These are phyloP conservation scores for Physocephala rufipes DNA, from an alignment of 2,888 invertebrate genomes.

Conservation along the genomic window DNA sequence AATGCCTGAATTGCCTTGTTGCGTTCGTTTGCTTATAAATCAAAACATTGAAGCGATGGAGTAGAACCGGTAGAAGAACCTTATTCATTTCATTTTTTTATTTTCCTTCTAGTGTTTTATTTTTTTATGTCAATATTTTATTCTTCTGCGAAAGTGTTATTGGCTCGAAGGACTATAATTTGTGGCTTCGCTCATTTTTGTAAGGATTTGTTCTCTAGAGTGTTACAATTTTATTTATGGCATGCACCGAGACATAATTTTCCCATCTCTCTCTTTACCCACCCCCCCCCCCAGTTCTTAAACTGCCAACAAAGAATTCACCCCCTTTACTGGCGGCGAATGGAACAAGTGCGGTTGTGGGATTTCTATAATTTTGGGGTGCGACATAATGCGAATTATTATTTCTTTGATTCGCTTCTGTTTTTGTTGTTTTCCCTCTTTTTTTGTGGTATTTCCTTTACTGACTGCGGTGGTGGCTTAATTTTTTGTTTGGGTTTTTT, in stretches of 20 bases:
- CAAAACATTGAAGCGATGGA: slow-evolving; percentile 13
- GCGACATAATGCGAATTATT: slow-evolving; percentile 50
- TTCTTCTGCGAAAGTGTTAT: slow-evolving; percentile 21
- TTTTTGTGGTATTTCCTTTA: slow-evolving; percentile 28
- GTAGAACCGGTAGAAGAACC: slow-evolving; percentile 18
- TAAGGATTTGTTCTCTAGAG: slow-evolving; percentile 48
- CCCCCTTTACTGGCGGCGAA: slow-evolving; percentile 29
- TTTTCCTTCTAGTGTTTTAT: too few species aligned
- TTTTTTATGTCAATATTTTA: too few species aligned
- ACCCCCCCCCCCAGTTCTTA: slow-evolving; percentile 33
- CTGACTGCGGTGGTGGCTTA: slow-evolving; percentile 30
- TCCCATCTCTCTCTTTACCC: neutral
- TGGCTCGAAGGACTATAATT: slow-evolving; percentile 35
- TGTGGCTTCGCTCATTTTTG: slow-evolving; percentile 28
- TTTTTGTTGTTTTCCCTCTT: slow-evolving; percentile 37
- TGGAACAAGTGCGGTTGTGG: slow-evolving; percentile 49
- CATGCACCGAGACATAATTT: slow-evolving; percentile 39
- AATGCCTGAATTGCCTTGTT: neutral
- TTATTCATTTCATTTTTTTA: slow-evolving; percentile 36
- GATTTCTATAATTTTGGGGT: slow-evolving; percentile 51
- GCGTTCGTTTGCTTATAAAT: neutral
- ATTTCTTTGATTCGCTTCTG: slow-evolving; percentile 49
- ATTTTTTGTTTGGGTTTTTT: slow-evolving; percentile 37
- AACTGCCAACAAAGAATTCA: slow-evolving; percentile 8
- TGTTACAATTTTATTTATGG: slow-evolving; percentile 52